These are phyloP conservation scores for Batillaria attramentaria DNA, from an alignment of 1,140 invertebrate genomes.

Conservation along the genomic window DNA sequence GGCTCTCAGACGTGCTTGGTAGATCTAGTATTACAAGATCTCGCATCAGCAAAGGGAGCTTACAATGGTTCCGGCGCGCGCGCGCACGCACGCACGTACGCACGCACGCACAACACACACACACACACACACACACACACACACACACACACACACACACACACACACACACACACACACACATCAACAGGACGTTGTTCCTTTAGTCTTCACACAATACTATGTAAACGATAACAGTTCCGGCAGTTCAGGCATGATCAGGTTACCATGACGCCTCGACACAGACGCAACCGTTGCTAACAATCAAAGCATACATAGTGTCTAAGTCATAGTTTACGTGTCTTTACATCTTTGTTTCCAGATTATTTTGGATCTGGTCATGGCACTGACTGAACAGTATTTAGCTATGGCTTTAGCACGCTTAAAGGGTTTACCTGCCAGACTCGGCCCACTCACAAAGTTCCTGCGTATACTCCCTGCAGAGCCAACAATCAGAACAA, in stretches of 20 bases:
- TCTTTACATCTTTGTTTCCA: neutral
- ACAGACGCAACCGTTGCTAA: neutral
- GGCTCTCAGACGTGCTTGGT: neutral
- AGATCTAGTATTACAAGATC: no score
- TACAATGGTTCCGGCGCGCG: no score
- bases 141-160: neutral
- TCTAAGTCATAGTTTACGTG: neutral
- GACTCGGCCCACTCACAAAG: no score
- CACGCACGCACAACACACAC: slow-evolving; percentile 1
- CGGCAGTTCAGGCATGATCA: neutral
- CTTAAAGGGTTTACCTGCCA: no score
- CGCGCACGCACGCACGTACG: neutral
- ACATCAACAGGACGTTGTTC: neutral
- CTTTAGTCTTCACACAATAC: no score
- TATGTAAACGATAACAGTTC: no score
- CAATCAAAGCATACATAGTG: neutral
- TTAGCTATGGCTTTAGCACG: no score
- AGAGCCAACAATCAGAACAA: no score
- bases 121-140: slow-evolving; percentile 2
- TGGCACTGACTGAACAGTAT: no score
- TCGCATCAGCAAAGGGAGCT: no score
- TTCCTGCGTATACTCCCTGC: no score
- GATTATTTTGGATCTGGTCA: no score
- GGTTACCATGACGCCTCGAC: neutral
- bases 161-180: slow-evolving; percentile 13